Conservation (phyloP, 2,113 vertebrate genomes). For the Chunga burmeisteri region DNA sequence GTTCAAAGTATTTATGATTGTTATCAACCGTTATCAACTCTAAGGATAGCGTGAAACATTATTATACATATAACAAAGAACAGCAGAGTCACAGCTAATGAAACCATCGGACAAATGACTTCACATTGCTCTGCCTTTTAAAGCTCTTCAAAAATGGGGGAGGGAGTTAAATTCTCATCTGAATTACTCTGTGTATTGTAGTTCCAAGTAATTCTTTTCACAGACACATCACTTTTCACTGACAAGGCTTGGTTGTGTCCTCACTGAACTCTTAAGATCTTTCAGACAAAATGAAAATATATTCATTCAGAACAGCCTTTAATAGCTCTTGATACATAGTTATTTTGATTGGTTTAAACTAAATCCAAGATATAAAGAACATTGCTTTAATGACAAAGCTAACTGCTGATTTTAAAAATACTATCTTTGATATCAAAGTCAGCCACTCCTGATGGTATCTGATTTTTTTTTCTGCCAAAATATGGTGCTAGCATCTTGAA, state of each 20-base stretch:
- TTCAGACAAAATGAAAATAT: slow-evolving; percentile 57
- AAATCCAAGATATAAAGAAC: slow-evolving; percentile 57
- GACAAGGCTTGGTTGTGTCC: slow-evolving; percentile 36
- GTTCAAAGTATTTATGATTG: slow-evolving; percentile 44
- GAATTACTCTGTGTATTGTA: slow-evolving; percentile 36
- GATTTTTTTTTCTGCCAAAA: slow-evolving; percentile 50
- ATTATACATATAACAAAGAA: slow-evolving; percentile 62
- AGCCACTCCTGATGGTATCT: slow-evolving; percentile 29
- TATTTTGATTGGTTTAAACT: slow-evolving; percentile 42
- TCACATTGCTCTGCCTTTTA: slow-evolving; percentile 71
- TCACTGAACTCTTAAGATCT: slow-evolving; percentile 50
- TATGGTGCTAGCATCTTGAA: slow-evolving; percentile 59
- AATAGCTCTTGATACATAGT: slow-evolving; percentile 41
- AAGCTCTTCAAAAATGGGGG: slow-evolving; percentile 68
- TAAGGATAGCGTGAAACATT: slow-evolving; percentile 51
- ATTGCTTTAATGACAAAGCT: slow-evolving; percentile 40
- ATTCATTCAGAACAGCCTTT: slow-evolving; percentile 55
- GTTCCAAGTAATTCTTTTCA: slow-evolving; percentile 51
- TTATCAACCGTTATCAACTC: slow-evolving; percentile 52
- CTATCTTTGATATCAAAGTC: slow-evolving; percentile 54
- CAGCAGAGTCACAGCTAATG: slow-evolving; percentile 58
- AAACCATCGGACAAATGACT: slow-evolving; percentile 52
- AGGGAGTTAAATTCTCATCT: slow-evolving; percentile 54
- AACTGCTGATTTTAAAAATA: slow-evolving; percentile 59
- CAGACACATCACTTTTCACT: slow-evolving; percentile 42